Base-by-base conservation (phyloP, 1,140 invertebrate genomes). In the Chelonus insularis region DNA sequence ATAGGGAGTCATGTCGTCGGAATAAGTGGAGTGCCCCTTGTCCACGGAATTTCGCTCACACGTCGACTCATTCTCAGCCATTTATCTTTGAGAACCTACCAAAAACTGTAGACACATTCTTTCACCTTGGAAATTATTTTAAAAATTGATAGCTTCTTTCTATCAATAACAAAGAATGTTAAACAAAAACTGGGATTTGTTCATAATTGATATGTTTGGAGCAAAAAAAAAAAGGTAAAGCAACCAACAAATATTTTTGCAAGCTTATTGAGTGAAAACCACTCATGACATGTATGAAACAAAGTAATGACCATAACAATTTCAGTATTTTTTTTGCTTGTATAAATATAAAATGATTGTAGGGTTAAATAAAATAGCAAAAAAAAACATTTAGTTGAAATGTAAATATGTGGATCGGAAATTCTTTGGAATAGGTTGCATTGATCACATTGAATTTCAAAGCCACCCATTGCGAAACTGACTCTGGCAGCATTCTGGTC, bases 11-110 rank as follows among this genome's bases (percentile, higher is more conserved):
- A 34, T 45, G 57, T 21, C 47, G 48, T 23, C 47, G 36, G 12
- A 39, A 11, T 39, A 29, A 29, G 54, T 45, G 6, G 16, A 12
- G 16, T 56, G 51, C 34, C 54, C 37, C 36, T 56, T 21, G 39
- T 45, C n/a, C 55, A 41, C 39, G 57, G 47, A 60, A 60, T 60
- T 60, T 60, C 32, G 41, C 57, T 60, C 57, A 60, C 57, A 45
- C 45, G 47, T 18, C 32, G 23, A 60, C n/a, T 51, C 20, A 39
- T 48, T 58, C 12, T 18, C 52, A n/a, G 4, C 18, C 41, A 14
- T 43, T 43, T 43, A 43, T 43, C 41, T 43, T 43, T 4, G 16
- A 43, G 12, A 43, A 43, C 16, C 41, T 16, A 43, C 41, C 18
- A 6, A 16, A 16, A 18, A 18, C 14, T 16, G 16, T 43, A 14